Conservation (phyloP, 1,140 invertebrate genomes). For the Bacillus rossius region DNA sequence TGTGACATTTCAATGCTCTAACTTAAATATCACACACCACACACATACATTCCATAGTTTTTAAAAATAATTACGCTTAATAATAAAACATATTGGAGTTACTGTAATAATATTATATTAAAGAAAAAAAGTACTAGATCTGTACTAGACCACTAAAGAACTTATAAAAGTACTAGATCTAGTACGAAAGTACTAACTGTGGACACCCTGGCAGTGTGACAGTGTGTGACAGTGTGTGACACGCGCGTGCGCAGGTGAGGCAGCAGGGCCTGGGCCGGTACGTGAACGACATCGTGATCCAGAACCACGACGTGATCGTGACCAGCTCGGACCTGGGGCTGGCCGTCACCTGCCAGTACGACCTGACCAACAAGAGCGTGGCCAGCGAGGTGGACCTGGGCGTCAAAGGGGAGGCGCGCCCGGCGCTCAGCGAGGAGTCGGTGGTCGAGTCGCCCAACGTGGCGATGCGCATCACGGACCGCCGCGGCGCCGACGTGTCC, state of each 20-base stretch:
- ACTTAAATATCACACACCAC: too few relatives aligned
- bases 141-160: too few relatives aligned
- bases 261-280: constrained; percentile 80
- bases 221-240: too few relatives aligned
- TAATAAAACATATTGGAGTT: too few relatives aligned
- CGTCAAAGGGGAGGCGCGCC: constrained; percentile 78
- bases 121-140: too few relatives aligned
- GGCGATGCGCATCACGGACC: constrained; percentile 89
- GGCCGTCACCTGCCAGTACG: constrained; percentile 89
- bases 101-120: too few relatives aligned
- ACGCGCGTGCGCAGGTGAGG: constrained; percentile 52
- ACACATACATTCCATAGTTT: too few relatives aligned
- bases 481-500: constrained; percentile 70
- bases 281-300: constrained; percentile 84
- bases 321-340: constrained; percentile 89
- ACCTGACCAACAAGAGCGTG: constrained; percentile 88
- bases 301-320: constrained; percentile 93
- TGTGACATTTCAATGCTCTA: too few relatives aligned
- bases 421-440: constrained; percentile 70
- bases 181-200: too few relatives aligned
- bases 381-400: constrained; percentile 86
- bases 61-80: too few relatives aligned
- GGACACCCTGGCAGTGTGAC: too few relatives aligned
- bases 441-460: constrained; percentile 90
- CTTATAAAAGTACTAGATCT: too few relatives aligned